Percentiles rank a stretch among this genome's conserved stretches.
Conservation (phyloP, 2,888 invertebrate genomes). For the Himalopsyche anomala region DNA sequence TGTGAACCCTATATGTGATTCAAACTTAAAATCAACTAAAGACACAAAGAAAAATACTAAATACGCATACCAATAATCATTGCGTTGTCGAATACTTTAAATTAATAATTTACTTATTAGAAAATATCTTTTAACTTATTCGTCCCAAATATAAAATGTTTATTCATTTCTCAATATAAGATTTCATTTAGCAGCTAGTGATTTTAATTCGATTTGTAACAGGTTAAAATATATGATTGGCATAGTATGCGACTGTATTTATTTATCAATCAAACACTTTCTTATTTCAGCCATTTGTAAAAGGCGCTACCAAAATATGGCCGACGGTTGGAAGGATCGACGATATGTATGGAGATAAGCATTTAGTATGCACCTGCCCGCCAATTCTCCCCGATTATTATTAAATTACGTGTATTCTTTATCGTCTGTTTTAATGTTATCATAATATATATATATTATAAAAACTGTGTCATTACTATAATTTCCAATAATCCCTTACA, state of each 20-base stretch:
- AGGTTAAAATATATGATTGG: neutral
- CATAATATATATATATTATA: neutral
- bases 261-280: neutral
- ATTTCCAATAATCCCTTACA: neutral
- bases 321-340: conserved; percentile 98
- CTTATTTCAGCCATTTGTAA: conserved; percentile 86
- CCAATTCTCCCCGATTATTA: conserved; percentile 88
- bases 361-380: conserved; percentile 96
- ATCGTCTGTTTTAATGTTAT: neutral
- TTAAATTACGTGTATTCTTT: conserved; percentile 52
- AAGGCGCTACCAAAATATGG: conserved; percentile 95
- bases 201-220: neutral
- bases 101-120: too few species aligned
- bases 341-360: conserved; percentile 98
- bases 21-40: too few species aligned
- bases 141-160: too few species aligned
- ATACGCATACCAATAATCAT: too few species aligned
- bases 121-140: too few species aligned
- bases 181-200: too few species aligned
- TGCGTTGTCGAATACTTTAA: too few species aligned
- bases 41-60: too few species aligned
- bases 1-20: too few species aligned
- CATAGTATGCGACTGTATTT: neutral
- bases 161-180: too few species aligned
- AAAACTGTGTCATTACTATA: neutral